Evolutionary conservation across 1,140 invertebrate genomes (phyloP).

Genomic region (Anastatus disparis): DNA sequence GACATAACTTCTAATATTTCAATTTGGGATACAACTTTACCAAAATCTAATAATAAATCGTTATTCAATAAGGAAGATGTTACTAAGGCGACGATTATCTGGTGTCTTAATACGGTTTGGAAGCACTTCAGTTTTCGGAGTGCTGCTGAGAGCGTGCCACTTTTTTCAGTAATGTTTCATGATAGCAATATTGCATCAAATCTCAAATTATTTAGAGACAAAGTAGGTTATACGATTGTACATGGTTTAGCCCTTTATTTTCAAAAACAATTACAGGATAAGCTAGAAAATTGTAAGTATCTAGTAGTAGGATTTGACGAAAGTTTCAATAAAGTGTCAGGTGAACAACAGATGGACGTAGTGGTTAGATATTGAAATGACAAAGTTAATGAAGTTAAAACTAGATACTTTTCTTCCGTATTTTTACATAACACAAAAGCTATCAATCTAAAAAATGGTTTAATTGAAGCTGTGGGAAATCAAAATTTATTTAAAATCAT

Average conservation of each 20-base stretch:
- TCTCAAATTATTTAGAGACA: constrained; percentile 41
- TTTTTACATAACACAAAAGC: constrained; percentile 37
- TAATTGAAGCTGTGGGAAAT: no score
- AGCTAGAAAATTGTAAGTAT: constrained; percentile 28
- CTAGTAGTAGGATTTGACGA: constrained; percentile 47
- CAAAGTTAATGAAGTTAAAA: constrained; percentile 28
- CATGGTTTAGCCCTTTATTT: constrained; percentile 44
- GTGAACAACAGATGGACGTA: constrained; percentile 45
- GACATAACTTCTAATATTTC: no score
- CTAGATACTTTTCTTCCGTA: constrained; percentile 38
- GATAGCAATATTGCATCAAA: constrained; percentile 40
- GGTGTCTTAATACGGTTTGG: background rate
- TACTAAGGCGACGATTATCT: background rate
- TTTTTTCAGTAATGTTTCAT: constrained; percentile 33
- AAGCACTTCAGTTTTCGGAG: constrained; percentile 33
- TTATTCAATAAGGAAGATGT: background rate
- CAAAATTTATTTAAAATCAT: no score
- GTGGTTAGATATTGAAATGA: constrained; percentile 38
- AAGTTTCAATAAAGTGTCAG: constrained; percentile 42
- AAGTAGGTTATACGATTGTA: constrained; percentile 40
- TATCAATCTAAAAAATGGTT: no score
- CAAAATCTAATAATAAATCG: background rate
- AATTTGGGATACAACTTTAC: no score
- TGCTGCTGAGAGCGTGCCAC: constrained; percentile 10
- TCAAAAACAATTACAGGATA: constrained; percentile 32